Conservation (phyloP, 2,888 invertebrate genomes). For the Andrena bucephala region DNA sequence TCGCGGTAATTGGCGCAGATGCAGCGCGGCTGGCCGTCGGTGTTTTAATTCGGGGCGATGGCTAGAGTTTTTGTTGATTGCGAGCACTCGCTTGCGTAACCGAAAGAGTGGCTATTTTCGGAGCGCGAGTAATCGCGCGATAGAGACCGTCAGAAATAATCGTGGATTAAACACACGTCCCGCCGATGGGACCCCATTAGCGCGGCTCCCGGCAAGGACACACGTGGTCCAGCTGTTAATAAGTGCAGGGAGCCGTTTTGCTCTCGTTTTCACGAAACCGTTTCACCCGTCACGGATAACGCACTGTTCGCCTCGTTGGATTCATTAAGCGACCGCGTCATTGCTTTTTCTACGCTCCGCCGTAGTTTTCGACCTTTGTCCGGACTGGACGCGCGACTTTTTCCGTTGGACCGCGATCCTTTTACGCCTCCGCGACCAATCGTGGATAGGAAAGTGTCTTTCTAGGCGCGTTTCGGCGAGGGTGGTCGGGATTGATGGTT, state of each 20-base stretch:
- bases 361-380: conserved; percentile 39
- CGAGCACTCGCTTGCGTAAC: conserved; percentile 10
- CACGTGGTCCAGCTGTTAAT: conserved; percentile 73
- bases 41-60: neutral
- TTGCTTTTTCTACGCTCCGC: conserved; percentile 64
- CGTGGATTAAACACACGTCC: conserved; percentile 64
- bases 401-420: neutral
- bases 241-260: conserved; percentile 58
- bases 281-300: conserved; percentile 54
- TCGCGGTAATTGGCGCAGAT: neutral
- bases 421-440: neutral
- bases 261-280: conserved; percentile 66
- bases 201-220: conserved; percentile 44
- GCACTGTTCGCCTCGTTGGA: conserved; percentile 61
- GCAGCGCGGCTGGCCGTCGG: no score
- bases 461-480: neutral
- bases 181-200: conserved; percentile 53
- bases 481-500: no score
- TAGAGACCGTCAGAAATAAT: conserved; percentile 49
- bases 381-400: conserved; percentile 1
- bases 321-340: conserved; percentile 62
- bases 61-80: neutral
- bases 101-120: conserved; percentile 17
- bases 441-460: neutral
- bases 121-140: conserved; percentile 23